phyloP scores from a whole-genome alignment of 1,140 invertebrate species.

The Procambarus virginalis region DNA sequence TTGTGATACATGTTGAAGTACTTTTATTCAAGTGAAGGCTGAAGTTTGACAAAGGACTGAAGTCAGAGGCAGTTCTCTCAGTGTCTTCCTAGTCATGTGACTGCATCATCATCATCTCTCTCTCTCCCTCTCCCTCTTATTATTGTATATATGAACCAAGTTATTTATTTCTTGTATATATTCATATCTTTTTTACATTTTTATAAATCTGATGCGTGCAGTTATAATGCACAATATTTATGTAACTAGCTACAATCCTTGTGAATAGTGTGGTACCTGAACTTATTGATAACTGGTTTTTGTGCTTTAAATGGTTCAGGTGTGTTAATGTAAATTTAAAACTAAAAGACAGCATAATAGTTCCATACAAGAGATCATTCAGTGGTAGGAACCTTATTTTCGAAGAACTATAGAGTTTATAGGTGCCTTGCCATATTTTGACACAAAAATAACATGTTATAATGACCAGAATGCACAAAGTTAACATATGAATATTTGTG shows the following conservation, averaged over 20 bases:
- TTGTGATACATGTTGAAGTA: no score
- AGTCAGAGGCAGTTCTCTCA: slow-evolving; percentile 17
- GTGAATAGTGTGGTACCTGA: slow-evolving; percentile 39
- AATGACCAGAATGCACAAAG: slow-evolving; percentile 46
- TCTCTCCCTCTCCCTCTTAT: slow-evolving; percentile 12
- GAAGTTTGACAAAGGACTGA: background rate
- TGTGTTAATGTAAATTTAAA: slow-evolving; percentile 1
- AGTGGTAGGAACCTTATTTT: slow-evolving; percentile 44
- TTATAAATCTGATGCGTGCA: slow-evolving; percentile 43
- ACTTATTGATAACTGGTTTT: slow-evolving; percentile 23
- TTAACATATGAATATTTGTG: background rate
- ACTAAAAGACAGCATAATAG: slow-evolving; percentile 4
- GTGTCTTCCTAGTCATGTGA: slow-evolving; percentile 66
- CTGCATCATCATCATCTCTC: slow-evolving; percentile 6
- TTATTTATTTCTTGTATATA: slow-evolving; percentile 61
- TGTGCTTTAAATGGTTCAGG: slow-evolving; percentile 40
- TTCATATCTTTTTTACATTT: slow-evolving; percentile 53
- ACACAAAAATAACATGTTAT: slow-evolving; percentile 36
- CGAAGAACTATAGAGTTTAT: slow-evolving; percentile 47
- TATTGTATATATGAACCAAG: slow-evolving; percentile 10
- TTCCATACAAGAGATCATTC: slow-evolving; percentile 11
- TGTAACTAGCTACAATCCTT: background rate
- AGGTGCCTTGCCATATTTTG: slow-evolving; percentile 65
- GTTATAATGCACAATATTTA: slow-evolving; percentile 9
- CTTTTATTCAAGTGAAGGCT: background rate